Percentiles rank a stretch among this genome's conserved stretches.
Conservation (phyloP, 2,797 vertebrate genomes). For the Enteromius thamalakanensis region DNA sequence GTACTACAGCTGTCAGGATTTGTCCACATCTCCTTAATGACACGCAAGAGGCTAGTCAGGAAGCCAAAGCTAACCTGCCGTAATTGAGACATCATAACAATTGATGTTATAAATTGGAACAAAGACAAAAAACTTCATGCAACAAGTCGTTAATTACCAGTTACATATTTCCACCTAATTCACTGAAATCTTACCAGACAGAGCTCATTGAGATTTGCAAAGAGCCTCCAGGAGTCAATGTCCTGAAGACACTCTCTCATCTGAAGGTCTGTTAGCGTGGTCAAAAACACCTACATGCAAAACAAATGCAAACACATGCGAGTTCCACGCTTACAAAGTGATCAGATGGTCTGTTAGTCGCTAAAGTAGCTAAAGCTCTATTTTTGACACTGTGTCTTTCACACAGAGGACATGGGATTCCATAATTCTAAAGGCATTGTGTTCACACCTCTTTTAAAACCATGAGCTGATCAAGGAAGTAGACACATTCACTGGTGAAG, state of each 20-base stretch:
- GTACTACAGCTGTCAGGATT: slow-evolving; percentile 48
- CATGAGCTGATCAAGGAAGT: slow-evolving; percentile 92
- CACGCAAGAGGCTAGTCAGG: slow-evolving; percentile 79
- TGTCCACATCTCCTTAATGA: slow-evolving; percentile 75
- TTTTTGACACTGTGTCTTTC: background rate
- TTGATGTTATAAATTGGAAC: background rate
- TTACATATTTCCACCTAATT: background rate
- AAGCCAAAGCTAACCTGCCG: slow-evolving; percentile 86
- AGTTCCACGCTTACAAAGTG: background rate
- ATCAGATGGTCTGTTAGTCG: slow-evolving; percentile 35
- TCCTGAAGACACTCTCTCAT: slow-evolving; percentile 81
- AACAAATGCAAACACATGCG: slow-evolving; percentile 29
- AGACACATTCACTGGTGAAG: slow-evolving; percentile 90
- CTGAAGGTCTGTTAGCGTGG: slow-evolving; percentile 83
- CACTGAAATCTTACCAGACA: slow-evolving; percentile 81
- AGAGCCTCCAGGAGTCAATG: slow-evolving; percentile 85
- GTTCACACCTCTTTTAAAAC: slow-evolving; percentile 87
- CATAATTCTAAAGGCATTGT: slow-evolving; percentile 21
- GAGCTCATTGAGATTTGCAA: slow-evolving; percentile 89
- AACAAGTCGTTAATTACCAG: background rate
- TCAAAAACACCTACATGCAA: slow-evolving; percentile 83
- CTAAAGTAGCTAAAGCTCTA: background rate
- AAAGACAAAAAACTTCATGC: too few relatives aligned
- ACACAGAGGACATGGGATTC: background rate
- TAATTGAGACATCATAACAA: background rate